Evolutionary conservation across 2,797 vertebrate genomes (phyloP), one percentile per base, ranked within the genome.

Genomic region (Dallia pectoralis): DNA sequence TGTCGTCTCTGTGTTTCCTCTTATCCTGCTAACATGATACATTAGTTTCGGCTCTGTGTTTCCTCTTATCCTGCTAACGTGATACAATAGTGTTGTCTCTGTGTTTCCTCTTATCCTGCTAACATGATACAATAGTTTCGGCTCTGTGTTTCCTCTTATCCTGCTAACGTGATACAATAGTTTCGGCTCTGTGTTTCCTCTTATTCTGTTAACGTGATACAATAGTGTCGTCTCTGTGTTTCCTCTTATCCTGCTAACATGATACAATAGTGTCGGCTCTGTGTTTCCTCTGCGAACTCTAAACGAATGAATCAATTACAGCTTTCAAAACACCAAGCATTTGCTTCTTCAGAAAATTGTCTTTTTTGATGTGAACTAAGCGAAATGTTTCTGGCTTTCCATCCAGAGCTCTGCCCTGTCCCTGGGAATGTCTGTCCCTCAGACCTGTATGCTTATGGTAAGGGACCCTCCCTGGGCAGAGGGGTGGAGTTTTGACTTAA

Each of bases 361-460:
- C n/a, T 79, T 82, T 56, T 91, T 91, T 91, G 87, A 91, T 90
- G 86, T 86, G 70, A 82, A 84, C 88, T 89, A 87, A 82, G 79
- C 77, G 81, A 78, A 80, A 88, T 89, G 80, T 82, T 77, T 75
- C 78, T 75, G 77, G 76, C 65, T 86, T 79, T 80, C 78, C 75
- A 77, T 81, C 78, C 74, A n/a, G 71, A 71, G 85, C 77, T 88
- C 80, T 80, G 82, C 85, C 77, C 84, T 80, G 64, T 83, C 86
- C 86, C 85, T 87, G 81, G 89, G 86, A 89, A 90, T 88, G 74
- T 73, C 81, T 87, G 87, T 69, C 75, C 40, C 36, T 2, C 77
- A 62, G 73, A 83, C 77, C 84, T 74, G 74, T 70, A 72, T 69
- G 85, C 82, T 44, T 32, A 82, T 16, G 44, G 81, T 81, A 87